Conservation (phyloP, 2,888 invertebrate species). For the Gymnoscelis rufifasciata region DNA sequence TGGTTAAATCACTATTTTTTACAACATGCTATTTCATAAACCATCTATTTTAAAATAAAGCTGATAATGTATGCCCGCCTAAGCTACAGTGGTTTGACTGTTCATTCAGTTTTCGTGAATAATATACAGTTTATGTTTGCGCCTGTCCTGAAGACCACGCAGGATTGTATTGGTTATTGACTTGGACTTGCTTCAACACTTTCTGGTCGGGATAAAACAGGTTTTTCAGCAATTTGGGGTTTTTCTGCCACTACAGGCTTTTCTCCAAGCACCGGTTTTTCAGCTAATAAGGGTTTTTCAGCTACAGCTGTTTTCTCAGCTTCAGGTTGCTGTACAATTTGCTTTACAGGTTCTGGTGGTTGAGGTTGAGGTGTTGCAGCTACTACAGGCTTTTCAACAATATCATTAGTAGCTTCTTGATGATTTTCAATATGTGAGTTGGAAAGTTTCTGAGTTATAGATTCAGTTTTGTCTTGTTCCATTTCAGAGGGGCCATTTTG, state of each 20-base stretch:
- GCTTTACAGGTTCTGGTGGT: conserved; percentile 29
- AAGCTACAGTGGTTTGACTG: conserved; percentile 24
- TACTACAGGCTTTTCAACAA: conserved; percentile 27
- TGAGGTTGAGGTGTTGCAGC: no score
- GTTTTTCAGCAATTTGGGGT: conserved; percentile 56
- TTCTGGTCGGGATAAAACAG: conserved; percentile 52
- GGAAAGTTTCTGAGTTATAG: conserved; percentile 55
- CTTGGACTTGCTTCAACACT: conserved; percentile 56
- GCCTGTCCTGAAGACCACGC: conserved; percentile 47
- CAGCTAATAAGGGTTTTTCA: conserved; percentile 46
- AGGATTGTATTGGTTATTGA: conserved; percentile 67
- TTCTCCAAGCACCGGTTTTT: conserved; percentile 47
- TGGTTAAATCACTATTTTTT: conserved; percentile 25
- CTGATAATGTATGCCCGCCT: conserved; percentile 25
- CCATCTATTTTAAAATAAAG: conserved; percentile 33
- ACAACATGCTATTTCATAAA: conserved; percentile 29
- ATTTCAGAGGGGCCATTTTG: conserved; percentile 67
- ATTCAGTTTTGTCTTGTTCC: conserved; percentile 64
- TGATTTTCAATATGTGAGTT: conserved; percentile 54
- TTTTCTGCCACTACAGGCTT: conserved; percentile 50
- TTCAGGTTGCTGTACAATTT: conserved; percentile 34
- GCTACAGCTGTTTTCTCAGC: conserved; percentile 37
- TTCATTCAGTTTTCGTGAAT: conserved; percentile 62
- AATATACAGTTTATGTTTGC: conserved; percentile 64
- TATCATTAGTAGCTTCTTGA: conserved; percentile 19